A percentile compares a stretch with the other conserved stretches of the same genome.
Conservation (phyloP, 2,797 vertebrate species). For the Phrynocephalus vlangalii region DNA sequence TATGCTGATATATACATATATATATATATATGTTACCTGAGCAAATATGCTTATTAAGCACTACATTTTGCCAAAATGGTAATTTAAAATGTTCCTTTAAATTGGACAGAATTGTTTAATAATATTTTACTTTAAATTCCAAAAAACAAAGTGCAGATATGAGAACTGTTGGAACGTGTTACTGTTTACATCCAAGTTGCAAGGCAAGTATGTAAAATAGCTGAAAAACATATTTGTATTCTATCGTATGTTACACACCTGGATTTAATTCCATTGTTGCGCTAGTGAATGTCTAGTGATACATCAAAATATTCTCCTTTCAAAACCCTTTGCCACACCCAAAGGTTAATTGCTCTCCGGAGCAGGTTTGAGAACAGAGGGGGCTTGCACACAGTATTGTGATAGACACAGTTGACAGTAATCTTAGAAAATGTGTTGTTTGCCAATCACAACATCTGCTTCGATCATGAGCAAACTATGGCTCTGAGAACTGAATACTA, state of each 20-base stretch:
- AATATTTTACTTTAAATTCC: slow-evolving; percentile 32
- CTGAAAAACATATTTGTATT: slow-evolving; percentile 24
- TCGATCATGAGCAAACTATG: slow-evolving; percentile 31
- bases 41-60: slow-evolving; percentile 40
- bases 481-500: background rate
- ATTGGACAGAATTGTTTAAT: slow-evolving; percentile 26
- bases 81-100: slow-evolving; percentile 33
- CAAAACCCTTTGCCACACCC: background rate
- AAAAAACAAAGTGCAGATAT: background rate
- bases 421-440: background rate
- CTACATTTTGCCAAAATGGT: slow-evolving; percentile 22
- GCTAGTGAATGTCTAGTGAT: background rate
- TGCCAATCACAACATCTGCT: slow-evolving; percentile 20
- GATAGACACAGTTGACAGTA: background rate
- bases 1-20: slow-evolving; percentile 28
- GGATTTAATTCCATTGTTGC: background rate
- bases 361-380: background rate
- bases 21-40: slow-evolving; percentile 32
- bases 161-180: background rate
- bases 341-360: background rate
- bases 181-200: background rate
- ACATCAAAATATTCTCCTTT: background rate
- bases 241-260: background rate
- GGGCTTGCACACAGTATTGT: background rate
- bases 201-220: slow-evolving; percentile 21